These are phyloP conservation scores for Rutpela maculata DNA, from an alignment of 2,888 invertebrate species.

Conservation along the genomic window DNA sequence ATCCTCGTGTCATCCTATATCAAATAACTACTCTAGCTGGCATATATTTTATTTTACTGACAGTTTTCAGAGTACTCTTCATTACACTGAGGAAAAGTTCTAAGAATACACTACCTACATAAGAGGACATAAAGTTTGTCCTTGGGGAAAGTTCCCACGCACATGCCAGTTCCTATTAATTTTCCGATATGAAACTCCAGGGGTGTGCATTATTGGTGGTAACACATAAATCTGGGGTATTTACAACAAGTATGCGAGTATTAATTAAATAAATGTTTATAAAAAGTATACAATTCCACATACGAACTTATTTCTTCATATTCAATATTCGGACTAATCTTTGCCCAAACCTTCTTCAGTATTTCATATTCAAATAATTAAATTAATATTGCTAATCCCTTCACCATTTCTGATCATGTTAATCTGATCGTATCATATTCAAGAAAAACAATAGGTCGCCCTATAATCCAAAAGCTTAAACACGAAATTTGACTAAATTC, in stretches of 20 bases:
- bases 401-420: no score
- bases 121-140: not conserved
- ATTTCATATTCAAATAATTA: no score
- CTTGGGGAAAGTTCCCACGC: conserved; percentile 30
- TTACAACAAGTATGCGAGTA: not conserved
- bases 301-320: no score
- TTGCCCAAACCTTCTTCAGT: no score
- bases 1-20: conserved; percentile 5
- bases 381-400: no score
- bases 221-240: not conserved
- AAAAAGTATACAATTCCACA: no score
- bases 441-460: no score
- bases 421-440: no score
- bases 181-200: conserved; percentile 2
- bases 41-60: not conserved
- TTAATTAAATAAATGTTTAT: no score
- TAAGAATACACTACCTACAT: conserved; percentile 14
- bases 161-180: conserved; percentile 32
- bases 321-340: no score
- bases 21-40: not conserved
- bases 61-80: conserved; percentile 5
- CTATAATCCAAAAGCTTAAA: no score
- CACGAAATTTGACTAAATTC: no score
- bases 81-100: not conserved
- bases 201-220: not conserved